Conservation (phyloP, 1,140 invertebrate genomes). For the Oncopodura yosiiana region DNA sequence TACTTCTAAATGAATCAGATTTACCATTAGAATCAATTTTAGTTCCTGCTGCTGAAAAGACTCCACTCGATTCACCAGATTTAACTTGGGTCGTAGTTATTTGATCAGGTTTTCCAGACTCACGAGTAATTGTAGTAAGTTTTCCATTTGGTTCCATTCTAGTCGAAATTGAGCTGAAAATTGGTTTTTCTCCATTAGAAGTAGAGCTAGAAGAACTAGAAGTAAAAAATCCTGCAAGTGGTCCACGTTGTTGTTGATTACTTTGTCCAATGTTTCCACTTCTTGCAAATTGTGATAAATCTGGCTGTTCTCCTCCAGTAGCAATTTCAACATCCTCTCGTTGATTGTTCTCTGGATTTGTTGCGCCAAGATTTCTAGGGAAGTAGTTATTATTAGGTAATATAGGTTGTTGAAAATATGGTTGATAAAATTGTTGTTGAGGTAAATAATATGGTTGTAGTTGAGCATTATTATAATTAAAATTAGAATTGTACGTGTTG, state of each 20-base stretch:
- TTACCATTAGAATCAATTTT: constrained; percentile 16
- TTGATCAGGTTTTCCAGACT: neutral
- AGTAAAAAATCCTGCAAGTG: neutral
- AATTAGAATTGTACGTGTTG: no score
- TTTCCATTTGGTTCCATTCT: constrained; percentile 2
- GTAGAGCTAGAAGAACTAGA: neutral
- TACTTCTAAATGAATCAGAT: constrained; percentile 3
- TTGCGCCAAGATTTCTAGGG: no score
- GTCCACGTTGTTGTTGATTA: neutral
- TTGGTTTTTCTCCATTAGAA: neutral
- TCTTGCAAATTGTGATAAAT: no score
- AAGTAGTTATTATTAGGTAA: no score
- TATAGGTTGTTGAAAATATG: no score
- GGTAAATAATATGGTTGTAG: no score
- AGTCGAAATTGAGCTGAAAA: neutral
- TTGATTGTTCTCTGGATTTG: no score
- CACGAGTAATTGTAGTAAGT: constrained; percentile 12
- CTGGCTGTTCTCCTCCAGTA: no score
- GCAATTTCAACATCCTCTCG: no score
- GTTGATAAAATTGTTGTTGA: no score
- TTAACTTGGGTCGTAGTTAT: neutral
- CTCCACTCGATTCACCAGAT: constrained; percentile 1
- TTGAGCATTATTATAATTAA: no score
- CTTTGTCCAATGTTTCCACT: no score
- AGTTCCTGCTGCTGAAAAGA: constrained; percentile 10